Evolutionary conservation across 2,797 vertebrate genomes (phyloP).

Genomic region (Rhabdomys pumilio): DNA sequence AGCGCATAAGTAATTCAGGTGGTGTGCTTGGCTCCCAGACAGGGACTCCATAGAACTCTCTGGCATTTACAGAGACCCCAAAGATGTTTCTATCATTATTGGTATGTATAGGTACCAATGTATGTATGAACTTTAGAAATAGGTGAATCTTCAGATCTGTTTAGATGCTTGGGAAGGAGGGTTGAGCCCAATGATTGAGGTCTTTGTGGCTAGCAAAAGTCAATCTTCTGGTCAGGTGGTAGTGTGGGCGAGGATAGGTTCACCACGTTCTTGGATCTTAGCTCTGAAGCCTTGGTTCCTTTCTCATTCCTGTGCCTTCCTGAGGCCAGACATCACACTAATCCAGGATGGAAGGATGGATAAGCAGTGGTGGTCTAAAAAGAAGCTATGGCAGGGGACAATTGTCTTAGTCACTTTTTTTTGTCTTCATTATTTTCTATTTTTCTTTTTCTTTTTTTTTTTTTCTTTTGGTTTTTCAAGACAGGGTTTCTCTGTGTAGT

Average conservation of each 20-base stretch:
- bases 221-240: not conserved
- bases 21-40: not conserved
- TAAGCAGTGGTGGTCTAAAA: not conserved
- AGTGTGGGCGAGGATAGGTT: not conserved
- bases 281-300: accelerated
- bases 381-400: not conserved
- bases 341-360: not conserved
- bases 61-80: not conserved
- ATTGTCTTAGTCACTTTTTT: not conserved
- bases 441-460: not conserved
- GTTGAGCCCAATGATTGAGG: not conserved
- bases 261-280: not conserved
- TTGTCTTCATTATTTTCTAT: not conserved
- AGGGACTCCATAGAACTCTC: not conserved
- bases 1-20: not conserved
- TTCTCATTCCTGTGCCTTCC: not conserved
- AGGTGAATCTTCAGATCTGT: not conserved
- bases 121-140: not conserved
- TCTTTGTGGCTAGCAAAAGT: not conserved
- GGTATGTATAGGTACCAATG: not conserved
- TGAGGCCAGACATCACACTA: not conserved
- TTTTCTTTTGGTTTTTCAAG: not conserved
- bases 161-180: not conserved
- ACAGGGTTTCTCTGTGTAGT: no score
- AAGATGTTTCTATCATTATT: not conserved